A percentile compares a stretch with the other conserved stretches of the same genome.
phyloP scores from a whole-genome alignment of 30 jellyfish, hydroid and myxozoan genomes.

The Hydractinia symbiolongicarpus region DNA sequence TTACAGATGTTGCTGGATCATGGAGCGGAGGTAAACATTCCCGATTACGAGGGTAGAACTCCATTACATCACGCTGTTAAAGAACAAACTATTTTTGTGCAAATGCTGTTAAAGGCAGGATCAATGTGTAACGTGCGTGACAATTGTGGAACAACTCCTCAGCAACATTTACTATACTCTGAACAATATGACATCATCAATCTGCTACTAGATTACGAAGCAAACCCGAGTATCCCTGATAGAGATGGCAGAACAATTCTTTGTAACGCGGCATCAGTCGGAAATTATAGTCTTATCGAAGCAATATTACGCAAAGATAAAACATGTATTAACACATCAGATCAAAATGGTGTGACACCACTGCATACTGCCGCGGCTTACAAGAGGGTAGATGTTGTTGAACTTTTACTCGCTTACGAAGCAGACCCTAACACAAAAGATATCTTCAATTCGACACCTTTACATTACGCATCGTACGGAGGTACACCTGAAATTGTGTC shows the following conservation, averaged over 20 bases:
- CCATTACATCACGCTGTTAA: slow-evolving; percentile 55
- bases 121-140: not conserved
- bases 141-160: not conserved
- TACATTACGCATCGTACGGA: slow-evolving; percentile 3
- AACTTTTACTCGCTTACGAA: not conserved
- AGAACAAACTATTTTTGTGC: not conserved
- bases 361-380: not conserved
- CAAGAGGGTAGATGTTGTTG: not conserved
- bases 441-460: not conserved
- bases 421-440: not conserved
- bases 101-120: not conserved
- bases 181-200: slow-evolving; percentile 23
- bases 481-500: not conserved
- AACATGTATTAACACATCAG: not conserved
- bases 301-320: not conserved
- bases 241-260: slow-evolving; percentile 55
- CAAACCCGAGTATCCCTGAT: slow-evolving; percentile 52
- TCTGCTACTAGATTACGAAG: slow-evolving; percentile 60
- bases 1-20: slow-evolving; percentile 34
- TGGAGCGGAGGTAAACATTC: slow-evolving; percentile 54
- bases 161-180: not conserved
- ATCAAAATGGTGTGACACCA: not conserved
- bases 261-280: slow-evolving; percentile 48
- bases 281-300: not conserved
- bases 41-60: slow-evolving; percentile 50